Evolutionary conservation across 2,113 vertebrate genomes (phyloP).

Genomic region (Sialia sialis): DNA sequence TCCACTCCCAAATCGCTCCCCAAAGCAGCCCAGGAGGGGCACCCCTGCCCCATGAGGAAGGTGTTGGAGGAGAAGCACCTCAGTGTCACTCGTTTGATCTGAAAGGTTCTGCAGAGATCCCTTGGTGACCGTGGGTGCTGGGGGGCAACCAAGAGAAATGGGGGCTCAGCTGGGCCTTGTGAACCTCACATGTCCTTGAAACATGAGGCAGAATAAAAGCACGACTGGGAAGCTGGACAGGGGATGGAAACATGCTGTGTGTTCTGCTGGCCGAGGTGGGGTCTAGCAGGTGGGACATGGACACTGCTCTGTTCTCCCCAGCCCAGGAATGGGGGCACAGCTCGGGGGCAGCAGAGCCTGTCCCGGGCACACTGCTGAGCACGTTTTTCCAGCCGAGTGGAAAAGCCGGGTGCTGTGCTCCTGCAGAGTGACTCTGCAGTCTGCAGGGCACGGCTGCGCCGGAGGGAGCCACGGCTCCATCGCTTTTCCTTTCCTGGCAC

Average conservation of each 20-base stretch:
- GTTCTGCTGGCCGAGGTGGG: neutral
- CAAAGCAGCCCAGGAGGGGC: neutral
- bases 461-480: neutral
- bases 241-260: neutral
- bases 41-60: neutral
- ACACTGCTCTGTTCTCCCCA: rapidly evolving
- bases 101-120: neutral
- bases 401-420: neutral
- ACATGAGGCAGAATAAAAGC: neutral
- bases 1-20: neutral
- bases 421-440: constrained; percentile 65
- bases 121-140: rapidly evolving
- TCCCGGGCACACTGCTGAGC: neutral
- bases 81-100: neutral
- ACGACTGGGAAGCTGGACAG: neutral
- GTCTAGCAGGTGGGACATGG: rapidly evolving
- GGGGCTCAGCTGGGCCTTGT: neutral
- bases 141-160: rapidly evolving
- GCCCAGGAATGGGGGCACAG: neutral
- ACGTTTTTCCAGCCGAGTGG: constrained; percentile 1
- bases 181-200: neutral
- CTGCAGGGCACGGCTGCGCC: constrained; percentile 28
- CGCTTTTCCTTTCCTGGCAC: neutral
- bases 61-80: neutral
- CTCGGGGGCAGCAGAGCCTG: neutral